Conservation (phyloP, 2,113 vertebrate genomes). For the Platysteira castanea region DNA sequence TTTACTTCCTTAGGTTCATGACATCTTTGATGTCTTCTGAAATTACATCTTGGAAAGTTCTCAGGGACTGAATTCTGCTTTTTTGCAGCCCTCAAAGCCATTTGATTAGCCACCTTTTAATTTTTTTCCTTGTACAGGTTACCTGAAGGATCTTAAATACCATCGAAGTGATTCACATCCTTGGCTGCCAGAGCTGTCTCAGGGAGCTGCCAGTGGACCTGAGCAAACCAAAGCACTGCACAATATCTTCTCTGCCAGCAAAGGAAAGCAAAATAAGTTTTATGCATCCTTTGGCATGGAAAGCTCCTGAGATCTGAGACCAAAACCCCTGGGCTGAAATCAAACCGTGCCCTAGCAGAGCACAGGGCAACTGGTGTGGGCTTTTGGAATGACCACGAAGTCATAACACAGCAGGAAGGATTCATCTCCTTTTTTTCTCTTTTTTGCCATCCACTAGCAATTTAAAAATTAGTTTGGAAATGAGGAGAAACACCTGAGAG, state of each 20-base stretch:
- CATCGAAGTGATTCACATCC: background rate
- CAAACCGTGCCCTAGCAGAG: background rate
- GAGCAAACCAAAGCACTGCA: background rate
- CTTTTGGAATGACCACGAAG: background rate
- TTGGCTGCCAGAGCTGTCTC: background rate
- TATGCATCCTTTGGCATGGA: background rate
- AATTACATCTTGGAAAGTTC: constrained; percentile 72
- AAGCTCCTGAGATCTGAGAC: background rate
- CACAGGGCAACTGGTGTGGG: fast-evolving
- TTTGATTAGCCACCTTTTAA: background rate
- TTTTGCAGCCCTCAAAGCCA: constrained; percentile 28
- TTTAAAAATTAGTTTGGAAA: background rate
- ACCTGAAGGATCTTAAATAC: background rate
- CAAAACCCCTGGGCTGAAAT: background rate
- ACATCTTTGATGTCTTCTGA: constrained; percentile 66
- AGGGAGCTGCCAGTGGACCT: background rate
- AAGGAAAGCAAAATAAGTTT: background rate
- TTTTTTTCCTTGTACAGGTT: background rate
- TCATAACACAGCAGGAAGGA: background rate
- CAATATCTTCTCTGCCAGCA: background rate
- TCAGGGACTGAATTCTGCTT: constrained; percentile 45
- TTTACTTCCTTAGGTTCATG: constrained; percentile 58
- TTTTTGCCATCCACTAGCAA: background rate
- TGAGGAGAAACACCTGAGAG: background rate
- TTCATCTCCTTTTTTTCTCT: fast-evolving